Percentiles rank a stretch among this genome's conserved stretches.
Conservation (phyloP, 2,113 vertebrate genomes). For the Cottus gobio region DNA sequence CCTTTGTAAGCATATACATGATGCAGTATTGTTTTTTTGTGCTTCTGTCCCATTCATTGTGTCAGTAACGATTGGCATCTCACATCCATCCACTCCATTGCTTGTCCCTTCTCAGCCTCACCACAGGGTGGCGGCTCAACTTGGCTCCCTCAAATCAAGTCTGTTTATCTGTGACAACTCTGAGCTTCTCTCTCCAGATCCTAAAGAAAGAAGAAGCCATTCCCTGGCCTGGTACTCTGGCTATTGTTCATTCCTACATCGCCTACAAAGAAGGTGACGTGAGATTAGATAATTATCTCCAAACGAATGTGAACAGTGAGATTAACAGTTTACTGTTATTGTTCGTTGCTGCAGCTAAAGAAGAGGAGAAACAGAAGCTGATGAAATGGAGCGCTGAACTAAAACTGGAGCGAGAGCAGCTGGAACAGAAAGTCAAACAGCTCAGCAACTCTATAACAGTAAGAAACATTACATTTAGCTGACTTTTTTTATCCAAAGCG, state of each 20-base stretch:
- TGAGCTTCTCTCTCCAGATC: conserved; percentile 86
- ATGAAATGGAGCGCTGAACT: conserved; percentile 98
- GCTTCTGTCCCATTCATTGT: conserved; percentile 80
- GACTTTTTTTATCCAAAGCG: too few relatives aligned
- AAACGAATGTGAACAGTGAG: fast-evolving
- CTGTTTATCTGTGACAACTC: conserved; percentile 51
- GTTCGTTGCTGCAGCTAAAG: conserved; percentile 88
- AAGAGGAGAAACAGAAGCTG: conserved; percentile 98
- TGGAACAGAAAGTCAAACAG: conserved; percentile 97
- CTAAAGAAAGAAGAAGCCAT: conserved; percentile 99
- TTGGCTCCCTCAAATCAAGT: conserved; percentile 19
- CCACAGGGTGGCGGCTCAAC: conserved; percentile 52
- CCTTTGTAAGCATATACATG: conserved; percentile 81
- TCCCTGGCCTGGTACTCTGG: conserved; percentile 98
- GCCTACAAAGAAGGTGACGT: conserved; percentile 98
- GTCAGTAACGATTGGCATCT: conserved; percentile 77
- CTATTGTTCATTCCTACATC: conserved; percentile 99
- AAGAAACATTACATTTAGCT: too few relatives aligned
- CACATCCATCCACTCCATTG: conserved; percentile 78
- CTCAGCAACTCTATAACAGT: conserved; percentile 96
- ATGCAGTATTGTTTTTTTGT: conserved; percentile 75
- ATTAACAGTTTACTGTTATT: not conserved
- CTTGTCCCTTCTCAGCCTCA: conserved; percentile 63
- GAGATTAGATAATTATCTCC: not conserved
- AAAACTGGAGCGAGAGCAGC: conserved; percentile 95